A percentile compares a stretch with the other conserved stretches of the same genome.
Evolutionary conservation across 2,797 vertebrate species (phyloP).

Genomic region (Anguilla megastoma): DNA sequence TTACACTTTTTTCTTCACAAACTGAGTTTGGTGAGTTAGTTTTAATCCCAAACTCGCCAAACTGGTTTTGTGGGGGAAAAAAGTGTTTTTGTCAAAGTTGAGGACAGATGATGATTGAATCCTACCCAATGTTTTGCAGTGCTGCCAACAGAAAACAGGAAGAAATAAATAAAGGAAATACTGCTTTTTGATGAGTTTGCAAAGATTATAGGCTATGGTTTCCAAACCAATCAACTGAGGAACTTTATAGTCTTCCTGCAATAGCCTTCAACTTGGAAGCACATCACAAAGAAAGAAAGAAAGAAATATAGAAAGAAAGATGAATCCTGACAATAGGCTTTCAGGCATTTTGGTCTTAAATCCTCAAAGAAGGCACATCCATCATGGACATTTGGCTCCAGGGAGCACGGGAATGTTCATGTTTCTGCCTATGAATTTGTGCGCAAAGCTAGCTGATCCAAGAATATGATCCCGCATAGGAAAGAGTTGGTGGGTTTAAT

Average conservation of each 20-base stretch:
- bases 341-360: background rate
- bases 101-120: too few relatives aligned
- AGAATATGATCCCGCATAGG: background rate
- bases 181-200: background rate
- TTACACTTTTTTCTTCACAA: too few relatives aligned
- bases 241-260: background rate
- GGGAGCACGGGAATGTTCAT: background rate
- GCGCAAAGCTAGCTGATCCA: background rate
- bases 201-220: background rate
- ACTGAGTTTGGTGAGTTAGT: too few relatives aligned
- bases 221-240: background rate
- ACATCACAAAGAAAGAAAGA: background rate
- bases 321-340: background rate
- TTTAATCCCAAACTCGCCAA: too few relatives aligned
- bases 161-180: conserved; percentile 6
- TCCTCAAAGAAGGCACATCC: background rate
- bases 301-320: background rate
- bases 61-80: background rate
- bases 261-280: background rate
- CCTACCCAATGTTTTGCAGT: background rate
- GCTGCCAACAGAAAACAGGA: background rate
- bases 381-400: background rate
- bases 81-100: background rate
- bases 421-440: background rate
- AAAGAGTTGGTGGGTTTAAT: conserved; percentile 2